Evolutionary conservation across 1,140 invertebrate genomes (phyloP).

Genomic region (Zaprionus taronus): DNA sequence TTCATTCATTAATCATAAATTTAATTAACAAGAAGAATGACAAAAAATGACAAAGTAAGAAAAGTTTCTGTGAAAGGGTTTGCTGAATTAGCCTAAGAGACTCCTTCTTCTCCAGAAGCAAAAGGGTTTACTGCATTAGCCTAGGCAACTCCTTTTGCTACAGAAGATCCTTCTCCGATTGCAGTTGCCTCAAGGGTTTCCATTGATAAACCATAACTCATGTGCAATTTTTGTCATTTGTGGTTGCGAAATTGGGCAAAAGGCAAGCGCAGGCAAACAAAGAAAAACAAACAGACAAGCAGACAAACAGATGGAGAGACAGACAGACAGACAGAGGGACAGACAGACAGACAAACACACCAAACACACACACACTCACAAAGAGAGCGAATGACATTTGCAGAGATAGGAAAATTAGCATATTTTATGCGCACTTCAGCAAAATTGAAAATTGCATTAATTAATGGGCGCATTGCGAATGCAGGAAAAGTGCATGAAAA

Average conservation of each 20-base stretch:
- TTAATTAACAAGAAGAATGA: slow-evolving; percentile 71
- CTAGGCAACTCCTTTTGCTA: not conserved
- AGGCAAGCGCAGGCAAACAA: slow-evolving; percentile 26
- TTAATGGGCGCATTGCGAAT: slow-evolving; percentile 59
- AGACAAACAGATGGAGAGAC: slow-evolving; percentile 11
- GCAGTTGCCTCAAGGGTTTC: not conserved
- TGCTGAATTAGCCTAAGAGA: slow-evolving; percentile 24
- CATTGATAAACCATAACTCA: slow-evolving; percentile 62
- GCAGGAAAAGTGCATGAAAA: slow-evolving; percentile 35
- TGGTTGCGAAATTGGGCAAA: slow-evolving; percentile 37
- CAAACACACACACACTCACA: not conserved
- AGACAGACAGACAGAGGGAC: not conserved
- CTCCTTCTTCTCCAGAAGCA: too few relatives aligned
- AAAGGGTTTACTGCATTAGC: slow-evolving; percentile 42
- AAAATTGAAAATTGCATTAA: slow-evolving; percentile 62
- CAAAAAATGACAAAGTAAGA: slow-evolving; percentile 58
- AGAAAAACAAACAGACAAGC: slow-evolving; percentile 39
- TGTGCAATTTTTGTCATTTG: slow-evolving; percentile 61
- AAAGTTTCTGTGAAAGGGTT: not conserved
- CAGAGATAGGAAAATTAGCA: slow-evolving; percentile 52
- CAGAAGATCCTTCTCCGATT: slow-evolving; percentile 3
- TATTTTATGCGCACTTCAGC: slow-evolving; percentile 62
- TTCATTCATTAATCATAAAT: slow-evolving; percentile 79
- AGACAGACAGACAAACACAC: not conserved
- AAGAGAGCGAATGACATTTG: slow-evolving; percentile 10